A percentile compares a stretch with the other conserved stretches of the same genome.
These are phyloP conservation scores for Arrhopalites spinosus DNA, from an alignment of 2,888 invertebrate genomes.

Conservation along the genomic window DNA sequence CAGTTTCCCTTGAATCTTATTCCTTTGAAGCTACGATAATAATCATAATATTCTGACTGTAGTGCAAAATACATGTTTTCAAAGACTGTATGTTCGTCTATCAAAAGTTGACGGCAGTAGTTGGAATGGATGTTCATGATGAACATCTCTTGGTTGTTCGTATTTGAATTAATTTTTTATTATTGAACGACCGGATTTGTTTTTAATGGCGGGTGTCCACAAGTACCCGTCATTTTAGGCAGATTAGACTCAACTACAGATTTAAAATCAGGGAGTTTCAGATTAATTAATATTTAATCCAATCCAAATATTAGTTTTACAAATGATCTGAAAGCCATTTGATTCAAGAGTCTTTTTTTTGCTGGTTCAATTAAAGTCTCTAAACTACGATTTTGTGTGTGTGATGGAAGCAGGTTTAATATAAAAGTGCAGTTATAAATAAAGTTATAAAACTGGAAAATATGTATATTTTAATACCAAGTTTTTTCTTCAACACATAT, in stretches of 20 bases:
- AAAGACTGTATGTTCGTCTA: neutral
- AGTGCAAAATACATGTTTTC: neutral
- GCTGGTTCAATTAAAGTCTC: too few species aligned
- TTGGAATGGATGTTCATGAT: slow-evolving; percentile 20
- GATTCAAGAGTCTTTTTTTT: too few species aligned
- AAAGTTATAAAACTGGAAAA: too few species aligned
- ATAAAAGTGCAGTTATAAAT: too few species aligned
- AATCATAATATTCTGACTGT: neutral
- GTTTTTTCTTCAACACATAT: too few species aligned
- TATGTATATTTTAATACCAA: too few species aligned
- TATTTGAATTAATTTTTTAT: slow-evolving; percentile 8
- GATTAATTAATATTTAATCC: too few species aligned
- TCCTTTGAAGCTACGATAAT: neutral
- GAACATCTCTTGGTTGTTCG: slow-evolving; percentile 19
- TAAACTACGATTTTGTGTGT: too few species aligned
- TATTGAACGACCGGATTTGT: slow-evolving; percentile 7
- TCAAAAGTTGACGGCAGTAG: neutral
- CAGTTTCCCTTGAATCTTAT: slow-evolving; percentile 31
- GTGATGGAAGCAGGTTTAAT: too few species aligned
- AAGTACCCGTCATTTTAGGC: neutral
- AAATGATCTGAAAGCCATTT: too few species aligned
- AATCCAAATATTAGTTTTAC: too few species aligned
- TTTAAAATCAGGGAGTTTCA: neutral
- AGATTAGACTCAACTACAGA: neutral
- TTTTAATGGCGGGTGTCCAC: neutral